Evolutionary conservation across 2,113 vertebrate species (phyloP).

Genomic region (Chamaetylas fuelleborni): DNA sequence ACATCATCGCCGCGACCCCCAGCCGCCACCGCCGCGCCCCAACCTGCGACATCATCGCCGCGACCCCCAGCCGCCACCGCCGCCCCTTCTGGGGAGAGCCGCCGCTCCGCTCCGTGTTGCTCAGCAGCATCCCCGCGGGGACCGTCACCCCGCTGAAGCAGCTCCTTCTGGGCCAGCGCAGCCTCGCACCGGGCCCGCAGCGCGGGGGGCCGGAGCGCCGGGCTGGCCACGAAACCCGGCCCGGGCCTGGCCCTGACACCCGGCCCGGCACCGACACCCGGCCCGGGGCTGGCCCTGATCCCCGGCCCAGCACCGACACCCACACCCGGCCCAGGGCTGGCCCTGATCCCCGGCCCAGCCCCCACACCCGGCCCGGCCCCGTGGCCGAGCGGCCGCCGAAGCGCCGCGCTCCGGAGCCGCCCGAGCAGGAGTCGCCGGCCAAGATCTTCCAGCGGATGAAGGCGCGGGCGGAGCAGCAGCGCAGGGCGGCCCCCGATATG

Average conservation of each 20-base stretch:
- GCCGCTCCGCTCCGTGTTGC: not conserved
- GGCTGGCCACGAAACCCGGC: not conserved
- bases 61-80: no score
- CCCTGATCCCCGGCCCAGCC: no score
- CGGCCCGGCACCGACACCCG: no score
- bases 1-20: no score
- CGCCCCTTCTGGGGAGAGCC: not conserved
- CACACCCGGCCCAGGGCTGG: no score
- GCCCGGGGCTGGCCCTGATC: no score
- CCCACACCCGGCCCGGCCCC: rapidly evolving
- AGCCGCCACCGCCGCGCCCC: not conserved
- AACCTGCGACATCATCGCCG: not conserved
- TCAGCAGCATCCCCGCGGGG: not conserved
- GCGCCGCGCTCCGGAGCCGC: not conserved
- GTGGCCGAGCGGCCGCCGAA: not conserved
- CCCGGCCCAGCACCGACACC: no score
- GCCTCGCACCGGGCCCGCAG: no score
- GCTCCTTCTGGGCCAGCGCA: not conserved
- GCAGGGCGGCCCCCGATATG: not conserved
- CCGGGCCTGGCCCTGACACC: no score
- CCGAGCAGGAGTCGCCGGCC: not conserved
- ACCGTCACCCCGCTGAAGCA: conserved; percentile 55
- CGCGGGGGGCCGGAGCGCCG: no score
- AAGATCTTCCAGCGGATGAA: conserved; percentile 54
- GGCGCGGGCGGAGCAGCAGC: not conserved